Evolutionary conservation across 1,140 invertebrate genomes (phyloP).

Genomic region (Mactra quadrangularis): DNA sequence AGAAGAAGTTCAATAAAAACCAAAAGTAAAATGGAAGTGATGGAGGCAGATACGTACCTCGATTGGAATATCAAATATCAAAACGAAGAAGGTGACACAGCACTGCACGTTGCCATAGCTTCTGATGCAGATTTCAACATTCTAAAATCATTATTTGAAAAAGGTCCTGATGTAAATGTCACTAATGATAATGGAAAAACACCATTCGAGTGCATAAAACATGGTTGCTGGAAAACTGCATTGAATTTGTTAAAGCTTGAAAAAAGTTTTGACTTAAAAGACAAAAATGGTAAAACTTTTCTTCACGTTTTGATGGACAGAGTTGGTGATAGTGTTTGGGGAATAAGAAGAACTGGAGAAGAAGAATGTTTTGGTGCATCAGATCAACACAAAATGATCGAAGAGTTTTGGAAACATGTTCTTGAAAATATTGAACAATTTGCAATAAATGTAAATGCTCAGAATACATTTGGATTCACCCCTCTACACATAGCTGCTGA

Average conservation of each 20-base stretch:
- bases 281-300: slow-evolving; percentile 1
- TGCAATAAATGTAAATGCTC: slow-evolving; percentile 7
- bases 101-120: slow-evolving; percentile 17
- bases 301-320: slow-evolving; percentile 27
- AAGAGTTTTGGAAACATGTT: slow-evolving; percentile 6
- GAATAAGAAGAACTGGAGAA: slow-evolving; percentile 14
- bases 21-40: too few relatives aligned
- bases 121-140: slow-evolving; percentile 2
- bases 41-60: too few relatives aligned
- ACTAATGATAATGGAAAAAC: slow-evolving; percentile 5
- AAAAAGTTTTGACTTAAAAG: slow-evolving; percentile 5
- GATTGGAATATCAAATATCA: slow-evolving; percentile 4
- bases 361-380: neutral
- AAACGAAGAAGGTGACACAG: slow-evolving; percentile 8
- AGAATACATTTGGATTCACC: slow-evolving; percentile 8
- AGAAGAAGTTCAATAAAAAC: too few relatives aligned
- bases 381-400: slow-evolving; percentile 7
- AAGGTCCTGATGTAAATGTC: slow-evolving; percentile 7
- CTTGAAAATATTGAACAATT: slow-evolving; percentile 12
- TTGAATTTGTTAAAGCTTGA: slow-evolving; percentile 8
- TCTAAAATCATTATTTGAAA: slow-evolving; percentile 9
- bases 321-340: slow-evolving; percentile 33
- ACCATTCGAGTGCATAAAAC: slow-evolving; percentile 12
- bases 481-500: slow-evolving; percentile 20
- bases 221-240: slow-evolving; percentile 10